Percentiles rank a stretch among this genome's conserved stretches.
phyloP scores from a whole-genome alignment of 1,140 invertebrate species.

The Radopholus similis region DNA sequence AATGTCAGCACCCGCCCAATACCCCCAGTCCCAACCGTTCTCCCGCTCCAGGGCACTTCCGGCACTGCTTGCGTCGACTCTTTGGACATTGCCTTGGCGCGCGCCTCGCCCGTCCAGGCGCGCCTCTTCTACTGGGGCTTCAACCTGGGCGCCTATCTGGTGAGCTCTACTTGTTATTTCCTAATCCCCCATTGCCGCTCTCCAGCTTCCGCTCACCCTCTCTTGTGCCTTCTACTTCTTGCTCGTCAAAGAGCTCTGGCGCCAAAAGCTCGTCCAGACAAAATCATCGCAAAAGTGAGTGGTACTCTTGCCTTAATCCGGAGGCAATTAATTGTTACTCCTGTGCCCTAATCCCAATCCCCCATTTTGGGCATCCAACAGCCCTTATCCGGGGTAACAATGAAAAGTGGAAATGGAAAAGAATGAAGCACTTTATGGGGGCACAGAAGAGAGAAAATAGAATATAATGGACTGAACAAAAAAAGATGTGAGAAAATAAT shows the following conservation, averaged over 20 bases:
- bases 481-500: no score
- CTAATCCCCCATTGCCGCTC: not conserved
- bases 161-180: not conserved
- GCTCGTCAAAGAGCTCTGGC: slow-evolving; percentile 38
- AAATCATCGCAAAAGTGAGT: slow-evolving; percentile 35
- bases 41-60: slow-evolving; percentile 29
- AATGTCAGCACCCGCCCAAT: slow-evolving; percentile 19
- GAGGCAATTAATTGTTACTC: no score
- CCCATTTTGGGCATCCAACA: no score
- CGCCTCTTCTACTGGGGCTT: slow-evolving; percentile 48
- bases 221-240: slow-evolving; percentile 38
- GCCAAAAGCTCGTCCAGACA: slow-evolving; percentile 34
- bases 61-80: slow-evolving; percentile 42
- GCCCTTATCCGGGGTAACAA: no score
- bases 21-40: not conserved
- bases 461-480: no score
- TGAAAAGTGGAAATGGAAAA: not conserved
- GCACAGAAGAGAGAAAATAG: no score
- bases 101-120: slow-evolving; percentile 3
- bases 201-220: slow-evolving; percentile 29
- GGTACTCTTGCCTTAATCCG: no score
- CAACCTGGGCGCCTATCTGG: slow-evolving; percentile 42
- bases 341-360: no score
- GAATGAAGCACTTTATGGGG: not conserved
- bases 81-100: slow-evolving; percentile 23